Evolutionary conservation across 2,797 vertebrate species (phyloP), one percentile per base, ranked within the genome.

Genomic region (Galago senegalensis): DNA sequence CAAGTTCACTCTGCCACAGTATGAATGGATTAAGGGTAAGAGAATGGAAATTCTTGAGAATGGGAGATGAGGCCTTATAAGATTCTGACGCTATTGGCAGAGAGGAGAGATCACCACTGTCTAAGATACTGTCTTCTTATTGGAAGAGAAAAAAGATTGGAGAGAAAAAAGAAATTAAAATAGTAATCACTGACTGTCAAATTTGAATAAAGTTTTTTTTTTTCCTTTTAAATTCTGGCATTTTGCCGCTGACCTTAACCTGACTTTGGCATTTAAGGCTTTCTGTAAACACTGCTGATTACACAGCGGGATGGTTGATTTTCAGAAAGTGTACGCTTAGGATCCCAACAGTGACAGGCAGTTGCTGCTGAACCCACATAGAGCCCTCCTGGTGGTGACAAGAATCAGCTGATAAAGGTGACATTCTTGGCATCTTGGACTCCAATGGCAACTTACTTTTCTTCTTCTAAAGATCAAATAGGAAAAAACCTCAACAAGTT

Each of bases 271-370:
- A 96, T 96, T 93, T 93, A 94, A 97, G 46, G 86, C 87, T 97
- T 95, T 72, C 97, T 93, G 96, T 92, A 97, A 98, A 96, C 82
- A 91, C 40, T 80, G 96, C 69, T 95, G 97, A 97, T 96, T 93
- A 81, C 96, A 85, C 91, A 96, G 97, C 46, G 1, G 94, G 97
- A 89, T 16, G 83, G 90, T 2, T 97, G 94, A 79, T 96, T 98
- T 97, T 94, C 89, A 87, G 76, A 94, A 96, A 96, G 70, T 60
- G 82, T 69, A 63, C 69, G 79, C 37, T 93, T 49, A 7, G 73
- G 92, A 82, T 40, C 80, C 92, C 73, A 73, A 67, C 16, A 3
- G 91, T 27, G 84, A 88, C 60, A 79, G 79, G 89, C 37, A 82
- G 87, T 63, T 84, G 87, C 75, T 90, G 75, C 25, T 23, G 86